Percentiles rank a stretch among this genome's conserved stretches.
Evolutionary conservation across 2,888 invertebrate genomes (phyloP).

Genomic region (Fissipunctia ypsillon): DNA sequence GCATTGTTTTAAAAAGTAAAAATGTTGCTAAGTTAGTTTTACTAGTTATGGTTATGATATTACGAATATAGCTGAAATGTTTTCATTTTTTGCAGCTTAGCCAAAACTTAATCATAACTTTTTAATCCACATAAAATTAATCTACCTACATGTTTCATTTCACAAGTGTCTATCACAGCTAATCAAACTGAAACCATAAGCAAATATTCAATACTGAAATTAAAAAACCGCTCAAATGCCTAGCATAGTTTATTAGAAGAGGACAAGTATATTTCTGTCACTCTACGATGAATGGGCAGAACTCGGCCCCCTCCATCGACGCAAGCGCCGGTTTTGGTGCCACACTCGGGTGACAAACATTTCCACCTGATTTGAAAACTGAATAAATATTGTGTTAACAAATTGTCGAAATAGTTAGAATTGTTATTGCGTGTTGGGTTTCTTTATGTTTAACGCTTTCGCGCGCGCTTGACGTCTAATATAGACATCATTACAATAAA

Average conservation of each 20-base stretch:
- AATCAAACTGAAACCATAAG: slow-evolving; percentile 64
- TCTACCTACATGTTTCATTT: slow-evolving; percentile 30
- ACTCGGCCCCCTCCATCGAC: slow-evolving; percentile 83
- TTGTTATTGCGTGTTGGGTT: neutral
- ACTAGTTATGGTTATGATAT: neutral
- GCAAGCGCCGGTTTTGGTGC: slow-evolving; percentile 85
- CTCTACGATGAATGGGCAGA: slow-evolving; percentile 80
- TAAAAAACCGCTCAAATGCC: slow-evolving; percentile 70
- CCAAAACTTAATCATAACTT: neutral
- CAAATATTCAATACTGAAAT: slow-evolving; percentile 70
- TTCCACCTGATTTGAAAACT: slow-evolving; percentile 60
- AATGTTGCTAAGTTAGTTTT: neutral
- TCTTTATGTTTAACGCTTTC: neutral
- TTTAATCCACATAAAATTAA: neutral
- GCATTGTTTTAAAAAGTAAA: neutral
- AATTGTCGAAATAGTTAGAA: slow-evolving; percentile 18
- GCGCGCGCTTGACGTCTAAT: no score
- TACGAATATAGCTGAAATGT: neutral
- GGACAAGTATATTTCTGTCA: slow-evolving; percentile 82
- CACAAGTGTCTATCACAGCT: slow-evolving; percentile 49
- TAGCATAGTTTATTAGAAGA: slow-evolving; percentile 76
- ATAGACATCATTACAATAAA: no score
- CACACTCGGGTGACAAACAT: slow-evolving; percentile 85
- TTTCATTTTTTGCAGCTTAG: neutral
- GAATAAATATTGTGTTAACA: slow-evolving; percentile 54